Percentiles rank a stretch among this genome's conserved stretches.
These are phyloP conservation scores for Harmothoe impar DNA, from an alignment of 2,888 invertebrate species.

Conservation along the genomic window DNA sequence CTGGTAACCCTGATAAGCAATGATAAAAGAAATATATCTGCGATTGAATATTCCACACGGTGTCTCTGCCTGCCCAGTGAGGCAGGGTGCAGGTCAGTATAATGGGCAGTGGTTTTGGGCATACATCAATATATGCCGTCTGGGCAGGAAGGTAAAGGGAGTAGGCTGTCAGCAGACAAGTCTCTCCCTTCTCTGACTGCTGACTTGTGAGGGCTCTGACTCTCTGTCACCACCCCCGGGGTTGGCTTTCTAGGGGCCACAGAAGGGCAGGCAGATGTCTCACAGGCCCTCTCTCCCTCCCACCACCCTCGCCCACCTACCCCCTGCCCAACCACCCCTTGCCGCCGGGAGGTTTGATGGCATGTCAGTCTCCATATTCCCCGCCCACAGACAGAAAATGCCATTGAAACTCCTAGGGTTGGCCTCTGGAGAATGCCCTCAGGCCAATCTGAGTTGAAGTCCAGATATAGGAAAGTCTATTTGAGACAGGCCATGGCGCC, in stretches of 20 bases:
- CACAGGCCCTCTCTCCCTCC: not conserved
- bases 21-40: too few relatives aligned
- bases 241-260: not conserved
- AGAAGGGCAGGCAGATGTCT: not conserved
- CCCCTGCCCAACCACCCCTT: not conserved
- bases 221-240: not conserved
- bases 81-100: too few relatives aligned
- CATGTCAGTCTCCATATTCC: not conserved
- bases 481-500: too few relatives aligned
- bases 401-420: too few relatives aligned
- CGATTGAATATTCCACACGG: too few relatives aligned
- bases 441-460: too few relatives aligned
- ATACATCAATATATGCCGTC: not conserved
- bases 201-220: slow-evolving; percentile 2
- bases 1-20: too few relatives aligned
- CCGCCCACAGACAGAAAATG: not conserved
- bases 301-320: not conserved
- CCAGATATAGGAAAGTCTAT: too few relatives aligned
- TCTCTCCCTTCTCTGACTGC: not conserved
- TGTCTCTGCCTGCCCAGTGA: too few relatives aligned
- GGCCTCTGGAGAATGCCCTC: too few relatives aligned
- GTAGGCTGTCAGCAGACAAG: slow-evolving; percentile 34
- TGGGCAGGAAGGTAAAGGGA: not conserved
- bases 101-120: not conserved
- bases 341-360: not conserved